A percentile compares a stretch with the other conserved stretches of the same genome.
phyloP scores from a whole-genome alignment of 1,140 invertebrate genomes.

The Caenorhabditis brenneri region DNA sequence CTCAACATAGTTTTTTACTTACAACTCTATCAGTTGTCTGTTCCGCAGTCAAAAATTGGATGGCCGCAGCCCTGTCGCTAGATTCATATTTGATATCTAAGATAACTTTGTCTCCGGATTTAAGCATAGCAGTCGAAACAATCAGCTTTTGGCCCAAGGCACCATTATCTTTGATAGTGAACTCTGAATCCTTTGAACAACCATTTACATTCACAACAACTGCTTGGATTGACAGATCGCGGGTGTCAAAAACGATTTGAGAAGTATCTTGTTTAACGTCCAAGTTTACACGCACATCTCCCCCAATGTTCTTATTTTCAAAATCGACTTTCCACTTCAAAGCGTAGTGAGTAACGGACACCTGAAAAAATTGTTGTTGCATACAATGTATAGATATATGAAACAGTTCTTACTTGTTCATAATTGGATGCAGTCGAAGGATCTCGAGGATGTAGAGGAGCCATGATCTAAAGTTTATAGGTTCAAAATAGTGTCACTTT shows the following conservation, averaged over 20 bases:
- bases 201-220: neutral
- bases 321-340: conserved; percentile 78
- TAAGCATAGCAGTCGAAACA: neutral
- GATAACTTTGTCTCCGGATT: conserved; percentile 56
- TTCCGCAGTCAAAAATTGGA: conserved; percentile 85
- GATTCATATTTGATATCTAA: neutral
- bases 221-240: neutral
- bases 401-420: neutral
- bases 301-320: conserved; percentile 72
- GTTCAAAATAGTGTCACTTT: neutral
- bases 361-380: neutral
- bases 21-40: conserved; percentile 84
- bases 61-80: conserved; percentile 76
- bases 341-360: conserved; percentile 75
- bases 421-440: conserved; percentile 44
- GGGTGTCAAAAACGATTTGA: neutral
- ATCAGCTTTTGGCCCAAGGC: neutral
- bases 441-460: conserved; percentile 17
- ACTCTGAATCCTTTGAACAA: neutral
- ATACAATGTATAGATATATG: neutral
- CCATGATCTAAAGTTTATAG: neutral
- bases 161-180: neutral
- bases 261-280: conserved; percentile 50
- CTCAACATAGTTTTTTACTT: neutral
- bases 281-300: conserved; percentile 71